Evolutionary conservation across 64 coral and sea anemone genomes (phyloP).

Genomic region (Anthopleura sola): DNA sequence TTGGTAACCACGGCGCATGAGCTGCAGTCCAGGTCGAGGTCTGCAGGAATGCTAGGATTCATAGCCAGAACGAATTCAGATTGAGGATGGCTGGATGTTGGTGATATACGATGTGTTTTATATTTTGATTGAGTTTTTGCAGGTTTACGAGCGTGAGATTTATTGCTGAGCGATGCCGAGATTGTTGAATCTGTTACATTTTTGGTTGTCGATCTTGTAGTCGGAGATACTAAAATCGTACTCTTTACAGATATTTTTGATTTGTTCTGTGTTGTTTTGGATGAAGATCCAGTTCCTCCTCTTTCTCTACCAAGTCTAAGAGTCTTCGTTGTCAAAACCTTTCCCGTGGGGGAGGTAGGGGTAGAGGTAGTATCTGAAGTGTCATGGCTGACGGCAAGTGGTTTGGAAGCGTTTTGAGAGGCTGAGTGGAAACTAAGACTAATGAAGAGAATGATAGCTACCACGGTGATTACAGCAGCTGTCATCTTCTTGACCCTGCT

Average conservation of each 20-base stretch:
- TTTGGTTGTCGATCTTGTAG: background rate
- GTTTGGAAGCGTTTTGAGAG: background rate
- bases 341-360: slow-evolving; percentile 6
- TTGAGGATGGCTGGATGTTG: background rate
- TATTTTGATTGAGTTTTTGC: background rate
- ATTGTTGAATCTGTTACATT: background rate
- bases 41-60: slow-evolving; percentile 43
- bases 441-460: slow-evolving; percentile 48
- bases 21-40: slow-evolving; percentile 35
- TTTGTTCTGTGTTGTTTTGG: background rate
- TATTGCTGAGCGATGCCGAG: background rate
- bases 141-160: background rate
- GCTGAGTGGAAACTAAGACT: slow-evolving; percentile 30
- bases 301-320: background rate
- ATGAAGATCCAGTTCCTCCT: background rate
- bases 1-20: slow-evolving; percentile 57
- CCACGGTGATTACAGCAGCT: slow-evolving; percentile 13
- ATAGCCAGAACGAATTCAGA: slow-evolving; percentile 41
- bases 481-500: slow-evolving; percentile 57
- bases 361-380: background rate
- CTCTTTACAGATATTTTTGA: background rate
- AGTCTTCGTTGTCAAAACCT: background rate
- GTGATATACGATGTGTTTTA: background rate
- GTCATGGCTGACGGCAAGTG: background rate
- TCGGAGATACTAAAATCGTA: background rate